A percentile compares a stretch with the other conserved stretches of the same genome.
Conservation (phyloP, 2,113 vertebrate species). For the Australoheros scitulus region DNA sequence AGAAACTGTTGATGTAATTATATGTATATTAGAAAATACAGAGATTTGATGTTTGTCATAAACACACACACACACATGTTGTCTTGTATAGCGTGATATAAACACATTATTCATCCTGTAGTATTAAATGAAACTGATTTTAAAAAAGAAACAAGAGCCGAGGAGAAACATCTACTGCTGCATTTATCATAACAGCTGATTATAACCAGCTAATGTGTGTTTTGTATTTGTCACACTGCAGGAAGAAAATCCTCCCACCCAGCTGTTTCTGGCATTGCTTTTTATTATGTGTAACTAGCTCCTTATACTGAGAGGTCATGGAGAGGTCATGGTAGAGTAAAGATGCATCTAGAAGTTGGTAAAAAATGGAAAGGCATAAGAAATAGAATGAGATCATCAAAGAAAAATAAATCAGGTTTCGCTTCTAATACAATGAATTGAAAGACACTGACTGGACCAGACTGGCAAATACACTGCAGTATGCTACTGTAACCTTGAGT, state of each 20-base stretch:
- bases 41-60: accelerated
- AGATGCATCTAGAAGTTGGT: accelerated
- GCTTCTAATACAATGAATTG: background rate
- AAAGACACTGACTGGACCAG: background rate
- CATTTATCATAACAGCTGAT: background rate
- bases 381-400: background rate
- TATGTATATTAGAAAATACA: background rate
- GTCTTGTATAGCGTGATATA: background rate
- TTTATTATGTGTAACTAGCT: background rate
- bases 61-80: background rate
- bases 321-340: background rate
- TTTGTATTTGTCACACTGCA: background rate
- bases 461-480: background rate
- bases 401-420: background rate
- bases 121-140: background rate
- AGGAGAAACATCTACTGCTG: too few relatives aligned
- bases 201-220: background rate
- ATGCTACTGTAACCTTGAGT: background rate
- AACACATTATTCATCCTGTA: too few relatives aligned
- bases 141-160: too few relatives aligned
- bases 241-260: background rate
- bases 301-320: background rate
- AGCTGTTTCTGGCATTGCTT: accelerated
- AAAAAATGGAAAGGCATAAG: background rate
- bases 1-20: background rate